Evolutionary conservation across 2,113 vertebrate genomes (phyloP), one percentile per base, ranked within the genome.

Genomic region (Miniopterus natalensis): DNA sequence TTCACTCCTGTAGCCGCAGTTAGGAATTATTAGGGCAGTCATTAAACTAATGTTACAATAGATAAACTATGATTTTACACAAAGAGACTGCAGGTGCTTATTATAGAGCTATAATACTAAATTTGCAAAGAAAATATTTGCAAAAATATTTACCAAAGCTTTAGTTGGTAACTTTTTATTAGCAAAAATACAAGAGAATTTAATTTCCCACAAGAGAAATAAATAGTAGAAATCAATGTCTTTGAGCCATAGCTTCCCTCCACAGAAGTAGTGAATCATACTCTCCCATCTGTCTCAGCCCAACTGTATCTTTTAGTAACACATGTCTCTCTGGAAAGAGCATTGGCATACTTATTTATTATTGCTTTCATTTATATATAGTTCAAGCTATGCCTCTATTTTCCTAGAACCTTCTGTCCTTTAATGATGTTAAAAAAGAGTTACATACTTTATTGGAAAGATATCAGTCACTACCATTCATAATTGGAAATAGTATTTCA

Each of bases 261-360:
- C 83, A 84, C 95, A 51, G 79, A 97, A 91, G 84, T 93, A 96
- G 87, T 97, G 97, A 80, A 93, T 85, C 94, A 55, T 92, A 86
- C 95, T 97, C 90, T 94, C 51, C 98, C 96, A 97, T 98, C 97
- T 98, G 97, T 95, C 97, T 91, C 86, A 93, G 90, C 68, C 73
- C 53, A 97, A 70, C 85, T 86, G 87, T 66, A 97, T 88, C 71
- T 70, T 65, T 91, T 94, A 85, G 74, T 96, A 92, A 61, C 92
- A 74, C 80, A 91, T 90, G 55, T 20, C 36, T 97, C 61, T 88
- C 95, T 75, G 3, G 63, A 51, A 95, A 94, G 85, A 97, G 10
- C 73, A 71, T 1, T 96, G 68, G 78, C 84, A 88, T 31, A 88
- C 93, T 61, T 53, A 95, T 57, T 93, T 97, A 95, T 95, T 98